Percentiles rank a stretch among this genome's conserved stretches.
These are phyloP conservation scores for Neolamprologus ventralis DNA, from an alignment of 2,113 vertebrate genomes.

Conservation along the genomic window DNA sequence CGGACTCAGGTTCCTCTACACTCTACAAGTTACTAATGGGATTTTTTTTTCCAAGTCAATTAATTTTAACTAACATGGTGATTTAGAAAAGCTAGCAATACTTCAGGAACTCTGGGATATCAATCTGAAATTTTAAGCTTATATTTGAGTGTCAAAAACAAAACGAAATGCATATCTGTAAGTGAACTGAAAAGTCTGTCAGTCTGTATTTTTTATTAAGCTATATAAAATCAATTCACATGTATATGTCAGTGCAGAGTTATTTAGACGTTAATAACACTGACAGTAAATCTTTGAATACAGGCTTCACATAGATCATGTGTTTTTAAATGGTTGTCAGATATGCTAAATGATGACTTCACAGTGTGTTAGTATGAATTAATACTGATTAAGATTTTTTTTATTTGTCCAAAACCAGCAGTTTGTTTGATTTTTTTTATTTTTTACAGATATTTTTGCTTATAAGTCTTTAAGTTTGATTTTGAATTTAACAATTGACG, in stretches of 20 bases:
- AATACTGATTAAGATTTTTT: background rate
- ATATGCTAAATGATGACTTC: background rate
- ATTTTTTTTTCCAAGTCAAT: background rate
- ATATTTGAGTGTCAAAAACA: background rate
- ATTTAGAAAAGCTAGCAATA: background rate
- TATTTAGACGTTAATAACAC: background rate
- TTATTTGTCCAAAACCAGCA: background rate
- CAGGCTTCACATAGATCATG: background rate
- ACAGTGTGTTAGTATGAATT: background rate
- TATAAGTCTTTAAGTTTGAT: background rate
- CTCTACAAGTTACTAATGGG: background rate
- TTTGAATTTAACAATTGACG: background rate
- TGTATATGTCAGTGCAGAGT: background rate
- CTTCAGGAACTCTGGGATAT: background rate
- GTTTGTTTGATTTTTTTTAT: background rate
- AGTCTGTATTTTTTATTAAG: background rate
- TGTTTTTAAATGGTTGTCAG: background rate
- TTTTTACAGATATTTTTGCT: background rate
- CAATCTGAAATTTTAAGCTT: background rate
- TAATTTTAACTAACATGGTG: background rate
- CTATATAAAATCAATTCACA: background rate
- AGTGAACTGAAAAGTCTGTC: background rate
- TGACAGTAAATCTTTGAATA: background rate
- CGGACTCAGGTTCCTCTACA: fast-evolving
- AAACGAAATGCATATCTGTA: background rate